Evolutionary conservation across 2,797 vertebrate species (phyloP).

Genomic region (Eremophila alpestris): DNA sequence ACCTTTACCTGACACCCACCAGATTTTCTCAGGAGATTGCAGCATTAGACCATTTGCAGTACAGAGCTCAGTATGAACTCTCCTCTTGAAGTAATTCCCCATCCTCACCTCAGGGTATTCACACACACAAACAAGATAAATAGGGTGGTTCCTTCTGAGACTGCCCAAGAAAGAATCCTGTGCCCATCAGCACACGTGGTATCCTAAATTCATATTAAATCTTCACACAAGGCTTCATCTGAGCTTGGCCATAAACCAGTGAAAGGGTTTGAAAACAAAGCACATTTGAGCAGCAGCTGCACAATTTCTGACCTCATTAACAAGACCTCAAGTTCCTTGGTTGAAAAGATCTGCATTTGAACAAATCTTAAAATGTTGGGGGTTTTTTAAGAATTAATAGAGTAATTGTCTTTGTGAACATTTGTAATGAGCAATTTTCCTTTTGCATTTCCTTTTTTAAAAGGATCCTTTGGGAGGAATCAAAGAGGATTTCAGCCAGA

Average conservation of each 20-base stretch:
- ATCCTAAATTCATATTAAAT: background rate
- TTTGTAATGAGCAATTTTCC: background rate
- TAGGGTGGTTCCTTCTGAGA: background rate
- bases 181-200: background rate
- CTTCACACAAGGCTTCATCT: background rate
- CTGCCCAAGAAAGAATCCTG: background rate
- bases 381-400: background rate
- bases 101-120: background rate
- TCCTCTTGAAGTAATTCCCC: background rate
- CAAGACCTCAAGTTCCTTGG: background rate
- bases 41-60: background rate
- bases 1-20: background rate
- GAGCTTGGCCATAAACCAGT: background rate
- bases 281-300: background rate
- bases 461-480: conserved; percentile 7
- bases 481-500: background rate
- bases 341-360: background rate
- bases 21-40: background rate
- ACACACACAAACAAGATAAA: background rate
- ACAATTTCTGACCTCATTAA: background rate
- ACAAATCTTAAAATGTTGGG: background rate
- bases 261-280: background rate
- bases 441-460: background rate
- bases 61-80: background rate
- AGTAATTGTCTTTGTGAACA: background rate